phyloP scores from a whole-genome alignment of 2,888 invertebrate species.

The Tenthredo notha region DNA sequence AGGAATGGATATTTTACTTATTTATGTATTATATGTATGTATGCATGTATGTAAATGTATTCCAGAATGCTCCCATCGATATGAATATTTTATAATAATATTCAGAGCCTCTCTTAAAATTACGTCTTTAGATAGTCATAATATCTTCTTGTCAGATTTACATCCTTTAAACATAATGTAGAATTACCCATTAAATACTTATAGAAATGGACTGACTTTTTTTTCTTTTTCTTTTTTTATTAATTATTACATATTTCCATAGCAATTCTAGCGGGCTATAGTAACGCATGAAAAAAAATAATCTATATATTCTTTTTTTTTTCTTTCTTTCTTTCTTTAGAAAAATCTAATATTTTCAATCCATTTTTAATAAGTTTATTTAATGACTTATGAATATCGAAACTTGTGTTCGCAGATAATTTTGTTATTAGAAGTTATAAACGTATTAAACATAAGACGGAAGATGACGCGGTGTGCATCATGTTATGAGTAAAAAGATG shows the following conservation, averaged over 20 bases:
- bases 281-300: not conserved
- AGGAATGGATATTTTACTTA: slow-evolving; percentile 49
- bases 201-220: slow-evolving; percentile 41
- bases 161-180: slow-evolving; percentile 32
- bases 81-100: slow-evolving; percentile 32
- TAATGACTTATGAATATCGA: slow-evolving; percentile 35
- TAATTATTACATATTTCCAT: not conserved
- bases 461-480: slow-evolving; percentile 39
- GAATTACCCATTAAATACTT: slow-evolving; percentile 29
- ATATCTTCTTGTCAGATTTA: slow-evolving; percentile 25
- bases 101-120: slow-evolving; percentile 35
- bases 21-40: slow-evolving; percentile 27
- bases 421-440: slow-evolving; percentile 48
- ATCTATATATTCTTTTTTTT: not conserved
- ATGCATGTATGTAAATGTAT: slow-evolving; percentile 40
- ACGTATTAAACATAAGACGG: slow-evolving; percentile 42
- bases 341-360: slow-evolving; percentile 11
- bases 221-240: not conserved
- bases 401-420: slow-evolving; percentile 6
- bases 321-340: not conserved
- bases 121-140: slow-evolving; percentile 24
- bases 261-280: not conserved
- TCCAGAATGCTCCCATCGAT: slow-evolving; percentile 28
- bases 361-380: slow-evolving; percentile 39
- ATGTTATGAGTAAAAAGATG: slow-evolving; percentile 42